phyloP scores from a whole-genome alignment of 2,797 vertebrate genomes.

The Poeciliopsis gracilis region DNA sequence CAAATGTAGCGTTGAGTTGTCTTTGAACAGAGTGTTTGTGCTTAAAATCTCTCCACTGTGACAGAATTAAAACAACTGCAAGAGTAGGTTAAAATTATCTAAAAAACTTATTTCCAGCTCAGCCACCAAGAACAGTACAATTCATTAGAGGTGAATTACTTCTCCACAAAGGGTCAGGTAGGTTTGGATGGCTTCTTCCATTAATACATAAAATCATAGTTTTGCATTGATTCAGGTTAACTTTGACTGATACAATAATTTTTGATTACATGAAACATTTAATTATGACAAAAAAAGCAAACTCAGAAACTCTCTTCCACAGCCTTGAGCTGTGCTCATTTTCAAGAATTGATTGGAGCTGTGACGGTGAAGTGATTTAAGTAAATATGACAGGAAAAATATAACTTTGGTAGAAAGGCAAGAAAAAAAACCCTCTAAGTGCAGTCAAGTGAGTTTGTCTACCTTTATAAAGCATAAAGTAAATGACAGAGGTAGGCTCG shows the following conservation, averaged over 20 bases:
- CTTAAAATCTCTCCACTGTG: not conserved
- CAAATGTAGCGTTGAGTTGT: not conserved
- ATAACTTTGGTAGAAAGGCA: conserved; percentile 19
- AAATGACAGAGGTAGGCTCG: conserved; percentile 46
- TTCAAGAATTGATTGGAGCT: conserved; percentile 1
- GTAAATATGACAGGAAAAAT: conserved; percentile 42
- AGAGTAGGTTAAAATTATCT: not conserved
- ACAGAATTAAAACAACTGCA: not conserved
- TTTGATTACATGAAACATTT: not conserved
- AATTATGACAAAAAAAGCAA: not conserved
- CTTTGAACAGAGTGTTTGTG: not conserved
- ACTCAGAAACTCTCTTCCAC: not conserved
- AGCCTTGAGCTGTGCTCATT: not conserved
- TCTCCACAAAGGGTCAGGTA: not conserved
- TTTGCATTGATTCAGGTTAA: not conserved
- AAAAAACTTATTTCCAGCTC: not conserved
- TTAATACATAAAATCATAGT: not conserved
- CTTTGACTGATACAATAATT: not conserved
- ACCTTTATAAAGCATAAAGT: conserved; percentile 41
- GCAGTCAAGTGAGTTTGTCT: conserved; percentile 40
- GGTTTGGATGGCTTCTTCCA: not conserved
- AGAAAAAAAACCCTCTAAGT: conserved; percentile 18
- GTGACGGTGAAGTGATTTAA: conserved; percentile 51
- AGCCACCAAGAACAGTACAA: not conserved
- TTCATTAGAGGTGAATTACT: not conserved